phyloP scores from a whole-genome alignment of 2,113 vertebrate genomes.

The Cricetomys ansorgei region DNA sequence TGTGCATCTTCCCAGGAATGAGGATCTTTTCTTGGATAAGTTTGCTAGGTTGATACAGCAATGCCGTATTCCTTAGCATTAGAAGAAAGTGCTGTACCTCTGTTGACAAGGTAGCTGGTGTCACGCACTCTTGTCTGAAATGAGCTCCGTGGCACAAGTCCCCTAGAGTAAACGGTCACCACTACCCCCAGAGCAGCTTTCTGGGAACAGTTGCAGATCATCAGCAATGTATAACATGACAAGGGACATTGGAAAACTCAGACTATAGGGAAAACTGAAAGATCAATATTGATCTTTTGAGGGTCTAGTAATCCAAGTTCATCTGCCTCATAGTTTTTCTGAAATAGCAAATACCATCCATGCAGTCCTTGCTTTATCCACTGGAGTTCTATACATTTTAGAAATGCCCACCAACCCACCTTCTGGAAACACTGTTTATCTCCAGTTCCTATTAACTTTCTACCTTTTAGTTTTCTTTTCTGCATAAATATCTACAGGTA shows the following conservation, averaged over 20 bases:
- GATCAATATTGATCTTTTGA: neutral
- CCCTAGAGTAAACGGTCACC: neutral
- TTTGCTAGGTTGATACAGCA: conserved; percentile 70
- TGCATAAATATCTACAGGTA: neutral
- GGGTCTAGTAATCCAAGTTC: neutral
- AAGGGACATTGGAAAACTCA: conserved; percentile 40
- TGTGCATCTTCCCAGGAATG: conserved; percentile 47
- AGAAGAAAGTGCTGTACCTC: conserved; percentile 75
- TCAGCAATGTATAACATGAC: neutral
- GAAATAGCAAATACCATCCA: neutral
- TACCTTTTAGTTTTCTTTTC: neutral
- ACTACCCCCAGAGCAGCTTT: neutral
- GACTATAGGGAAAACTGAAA: neutral
- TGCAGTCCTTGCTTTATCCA: neutral
- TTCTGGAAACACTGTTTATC: neutral
- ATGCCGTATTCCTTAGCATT: conserved; percentile 74
- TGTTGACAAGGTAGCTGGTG: conserved; percentile 56
- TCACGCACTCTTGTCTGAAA: conserved; percentile 56
- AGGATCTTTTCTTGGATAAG: conserved; percentile 71
- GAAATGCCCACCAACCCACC: rapidly evolving
- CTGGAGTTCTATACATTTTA: rapidly evolving
- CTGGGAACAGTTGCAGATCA: conserved; percentile 1
- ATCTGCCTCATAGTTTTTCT: neutral
- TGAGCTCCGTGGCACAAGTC: conserved; percentile 21
- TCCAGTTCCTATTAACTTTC: neutral